Conservation (phyloP, 2,888 invertebrate genomes). For the Microctonus hyperodae region DNA sequence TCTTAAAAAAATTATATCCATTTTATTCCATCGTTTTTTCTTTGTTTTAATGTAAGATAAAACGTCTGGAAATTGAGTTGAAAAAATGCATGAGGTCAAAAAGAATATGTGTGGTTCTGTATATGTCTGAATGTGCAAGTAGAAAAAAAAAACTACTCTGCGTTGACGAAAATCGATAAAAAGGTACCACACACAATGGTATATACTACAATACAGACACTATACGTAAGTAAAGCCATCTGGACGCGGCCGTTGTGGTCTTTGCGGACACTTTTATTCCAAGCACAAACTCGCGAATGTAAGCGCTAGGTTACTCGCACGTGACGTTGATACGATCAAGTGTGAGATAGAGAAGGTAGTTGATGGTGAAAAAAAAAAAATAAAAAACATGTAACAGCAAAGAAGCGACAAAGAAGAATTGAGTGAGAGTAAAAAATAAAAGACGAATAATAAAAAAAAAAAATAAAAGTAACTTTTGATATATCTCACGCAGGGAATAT, state of each 20-base stretch:
- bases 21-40: too few relatives aligned
- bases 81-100: constrained; percentile 8
- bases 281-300: constrained; percentile 32
- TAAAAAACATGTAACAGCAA: background rate
- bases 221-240: constrained; percentile 25
- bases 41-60: background rate
- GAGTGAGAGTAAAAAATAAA: too few relatives aligned
- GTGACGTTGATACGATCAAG: constrained; percentile 36
- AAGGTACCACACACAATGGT: background rate
- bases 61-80: background rate
- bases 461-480: too few relatives aligned
- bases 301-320: constrained; percentile 27
- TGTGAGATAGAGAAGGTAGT: background rate
- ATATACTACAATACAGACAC: constrained; percentile 4
- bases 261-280: constrained; percentile 31
- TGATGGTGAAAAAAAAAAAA: background rate
- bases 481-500: too few relatives aligned
- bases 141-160: too few relatives aligned
- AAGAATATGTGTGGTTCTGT: background rate
- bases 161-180: constrained; percentile 28
- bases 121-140: too few relatives aligned
- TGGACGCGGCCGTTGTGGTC: constrained; percentile 20
- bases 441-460: too few relatives aligned
- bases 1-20: background rate
- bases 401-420: background rate